Conservation (phyloP, 2,888 invertebrate species). For the Tineola bisselliella region DNA sequence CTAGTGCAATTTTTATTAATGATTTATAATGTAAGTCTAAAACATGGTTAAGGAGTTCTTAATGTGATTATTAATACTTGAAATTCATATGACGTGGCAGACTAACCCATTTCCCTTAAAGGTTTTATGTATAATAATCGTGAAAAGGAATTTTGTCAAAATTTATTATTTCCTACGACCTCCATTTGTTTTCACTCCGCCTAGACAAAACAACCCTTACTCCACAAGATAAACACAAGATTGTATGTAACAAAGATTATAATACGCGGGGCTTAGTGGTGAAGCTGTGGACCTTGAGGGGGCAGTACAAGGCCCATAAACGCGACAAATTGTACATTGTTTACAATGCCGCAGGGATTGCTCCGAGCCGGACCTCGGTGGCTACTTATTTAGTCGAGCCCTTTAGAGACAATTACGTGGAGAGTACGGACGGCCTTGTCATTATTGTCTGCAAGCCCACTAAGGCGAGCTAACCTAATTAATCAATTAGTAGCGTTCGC, state of each 20-base stretch:
- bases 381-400: slow-evolving; percentile 10
- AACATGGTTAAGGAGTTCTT: too few relatives aligned
- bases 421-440: slow-evolving; percentile 10
- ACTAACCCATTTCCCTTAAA: too few relatives aligned
- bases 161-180: background rate
- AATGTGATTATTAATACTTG: too few relatives aligned
- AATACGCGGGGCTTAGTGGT: background rate
- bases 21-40: too few relatives aligned
- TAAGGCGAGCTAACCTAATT: slow-evolving; percentile 24
- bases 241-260: background rate
- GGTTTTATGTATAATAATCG: background rate
- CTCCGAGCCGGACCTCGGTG: slow-evolving; percentile 5
- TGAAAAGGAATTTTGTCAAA: background rate
- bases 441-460: slow-evolving; percentile 9
- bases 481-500: slow-evolving; percentile 30
- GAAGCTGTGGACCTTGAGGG: background rate
- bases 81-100: too few relatives aligned
- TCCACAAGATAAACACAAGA: background rate
- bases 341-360: slow-evolving; percentile 9
- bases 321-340: slow-evolving; percentile 13
- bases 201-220: slow-evolving; percentile 3
- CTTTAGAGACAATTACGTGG: slow-evolving; percentile 13
- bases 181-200: background rate
- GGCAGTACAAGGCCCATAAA: slow-evolving; percentile 2
- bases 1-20: too few relatives aligned